phyloP scores from a whole-genome alignment of 2,888 invertebrate genomes.

The Stramonita haemastoma region DNA sequence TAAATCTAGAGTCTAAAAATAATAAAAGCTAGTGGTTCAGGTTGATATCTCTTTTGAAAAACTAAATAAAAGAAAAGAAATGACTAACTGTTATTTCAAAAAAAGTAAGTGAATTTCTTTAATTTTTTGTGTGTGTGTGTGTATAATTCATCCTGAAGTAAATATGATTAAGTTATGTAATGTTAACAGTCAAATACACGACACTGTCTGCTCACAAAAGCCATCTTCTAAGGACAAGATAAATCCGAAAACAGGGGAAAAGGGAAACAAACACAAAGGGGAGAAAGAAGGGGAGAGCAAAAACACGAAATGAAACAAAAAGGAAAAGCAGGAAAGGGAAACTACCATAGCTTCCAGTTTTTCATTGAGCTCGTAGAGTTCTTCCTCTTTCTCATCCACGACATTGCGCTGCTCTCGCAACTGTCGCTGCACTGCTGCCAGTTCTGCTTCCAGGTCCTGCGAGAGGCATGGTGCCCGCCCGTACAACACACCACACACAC shows the following conservation, averaged over 20 bases:
- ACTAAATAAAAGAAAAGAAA: no score
- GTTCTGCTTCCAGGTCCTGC: conserved; percentile 65
- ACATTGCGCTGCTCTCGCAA: conserved; percentile 70
- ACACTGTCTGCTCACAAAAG: no score
- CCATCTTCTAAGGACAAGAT: not conserved
- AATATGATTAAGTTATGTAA: no score
- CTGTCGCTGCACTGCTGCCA: conserved; percentile 64
- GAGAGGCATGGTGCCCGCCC: not conserved
- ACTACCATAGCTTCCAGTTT: conserved; percentile 63
- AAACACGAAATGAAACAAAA: not conserved
- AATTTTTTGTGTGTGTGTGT: no score
- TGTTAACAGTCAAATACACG: no score
- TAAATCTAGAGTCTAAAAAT: not conserved
- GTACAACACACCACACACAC: not conserved
- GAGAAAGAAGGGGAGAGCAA: not conserved
- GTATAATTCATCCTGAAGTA: no score
- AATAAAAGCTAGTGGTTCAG: not conserved
- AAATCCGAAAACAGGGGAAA: not conserved
- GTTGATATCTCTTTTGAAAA: no score
- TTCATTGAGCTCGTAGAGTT: conserved; percentile 70
- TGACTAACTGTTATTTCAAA: no score
- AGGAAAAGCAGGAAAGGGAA: conserved; percentile 7
- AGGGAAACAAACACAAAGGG: not conserved
- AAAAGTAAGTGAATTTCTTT: no score
- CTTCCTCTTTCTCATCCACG: conserved; percentile 74